These are phyloP conservation scores for Uropetala carovei DNA, from an alignment of 2,888 invertebrate genomes.

Conservation along the genomic window DNA sequence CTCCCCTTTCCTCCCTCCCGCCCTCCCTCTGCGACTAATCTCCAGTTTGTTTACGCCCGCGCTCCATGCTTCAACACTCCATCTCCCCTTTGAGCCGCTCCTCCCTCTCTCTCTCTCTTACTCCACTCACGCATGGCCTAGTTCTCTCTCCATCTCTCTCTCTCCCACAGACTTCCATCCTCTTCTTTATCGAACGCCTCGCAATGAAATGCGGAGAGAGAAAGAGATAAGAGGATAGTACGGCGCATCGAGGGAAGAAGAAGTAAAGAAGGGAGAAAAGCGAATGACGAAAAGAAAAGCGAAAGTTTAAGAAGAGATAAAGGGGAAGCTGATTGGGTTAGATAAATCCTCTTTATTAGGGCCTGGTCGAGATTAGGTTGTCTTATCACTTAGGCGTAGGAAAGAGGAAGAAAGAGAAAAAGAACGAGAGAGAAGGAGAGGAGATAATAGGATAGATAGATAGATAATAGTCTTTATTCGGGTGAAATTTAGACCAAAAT, in stretches of 20 bases:
- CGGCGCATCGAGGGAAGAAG: neutral
- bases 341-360: neutral
- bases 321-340: neutral
- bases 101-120: neutral
- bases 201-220: neutral
- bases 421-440: too few relatives aligned
- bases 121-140: neutral
- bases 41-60: neutral
- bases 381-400: too few relatives aligned
- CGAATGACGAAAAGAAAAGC: neutral
- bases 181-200: neutral
- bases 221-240: neutral
- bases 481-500: too few relatives aligned
- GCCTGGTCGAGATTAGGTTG: neutral
- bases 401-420: too few relatives aligned
- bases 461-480: too few relatives aligned
- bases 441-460: too few relatives aligned
- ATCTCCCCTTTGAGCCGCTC: neutral
- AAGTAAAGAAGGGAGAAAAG: neutral
- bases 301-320: neutral
- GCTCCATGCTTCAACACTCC: neutral
- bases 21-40: neutral
- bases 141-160: neutral
- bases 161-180: neutral
- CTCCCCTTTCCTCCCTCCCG: neutral